Conservation (phyloP, 2,113 vertebrate genomes). For the Gadus chalcogrammus region DNA sequence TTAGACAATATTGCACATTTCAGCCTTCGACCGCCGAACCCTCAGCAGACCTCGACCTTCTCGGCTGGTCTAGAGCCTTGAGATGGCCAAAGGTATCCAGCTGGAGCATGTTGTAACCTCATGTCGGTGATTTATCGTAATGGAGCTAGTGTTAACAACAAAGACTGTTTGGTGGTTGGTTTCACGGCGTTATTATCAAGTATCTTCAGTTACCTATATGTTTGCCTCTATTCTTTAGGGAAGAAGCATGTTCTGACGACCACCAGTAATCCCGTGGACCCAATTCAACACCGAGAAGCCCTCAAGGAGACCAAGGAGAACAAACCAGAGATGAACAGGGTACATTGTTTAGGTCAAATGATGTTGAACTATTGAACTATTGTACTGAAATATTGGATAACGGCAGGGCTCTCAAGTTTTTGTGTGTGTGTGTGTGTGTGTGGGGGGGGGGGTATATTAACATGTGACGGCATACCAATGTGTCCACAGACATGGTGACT, state of each 20-base stretch:
- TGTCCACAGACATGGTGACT: too few species aligned
- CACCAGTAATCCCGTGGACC: conserved; percentile 57
- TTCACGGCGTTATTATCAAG: neutral
- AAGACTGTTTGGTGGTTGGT: neutral
- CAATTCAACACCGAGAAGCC: conserved; percentile 21
- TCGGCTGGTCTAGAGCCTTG: conserved; percentile 21
- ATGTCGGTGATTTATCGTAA: neutral
- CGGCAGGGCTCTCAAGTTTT: too few species aligned
- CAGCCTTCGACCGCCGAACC: neutral
- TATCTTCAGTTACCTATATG: neutral
- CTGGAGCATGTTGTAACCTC: neutral
- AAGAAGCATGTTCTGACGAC: conserved; percentile 56
- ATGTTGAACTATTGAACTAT: neutral
- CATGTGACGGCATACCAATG: too few species aligned
- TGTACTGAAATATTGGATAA: neutral
- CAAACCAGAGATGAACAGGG: conserved; percentile 72
- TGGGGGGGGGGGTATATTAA: too few species aligned
- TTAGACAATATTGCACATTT: neutral
- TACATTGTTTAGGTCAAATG: conserved; percentile 24
- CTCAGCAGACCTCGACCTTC: neutral
- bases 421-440: too few species aligned
- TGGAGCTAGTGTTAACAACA: neutral
- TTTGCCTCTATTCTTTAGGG: conserved; percentile 33
- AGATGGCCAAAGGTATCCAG: conserved; percentile 73
- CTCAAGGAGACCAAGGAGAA: conserved; percentile 71